Conservation (phyloP, 2,888 invertebrate genomes). For the Troilus luridus region DNA sequence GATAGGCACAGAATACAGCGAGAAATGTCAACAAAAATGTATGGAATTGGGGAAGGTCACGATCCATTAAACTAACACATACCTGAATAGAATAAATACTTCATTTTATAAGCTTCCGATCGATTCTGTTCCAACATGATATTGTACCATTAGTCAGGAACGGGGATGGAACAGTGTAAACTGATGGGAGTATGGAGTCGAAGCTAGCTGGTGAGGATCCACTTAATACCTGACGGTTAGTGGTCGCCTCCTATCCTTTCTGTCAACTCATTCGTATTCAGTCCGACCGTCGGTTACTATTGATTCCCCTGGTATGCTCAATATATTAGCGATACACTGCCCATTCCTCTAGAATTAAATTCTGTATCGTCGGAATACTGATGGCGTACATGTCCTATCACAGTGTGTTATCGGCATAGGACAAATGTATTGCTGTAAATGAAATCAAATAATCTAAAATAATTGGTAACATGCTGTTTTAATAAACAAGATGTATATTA, state of each 20-base stretch:
- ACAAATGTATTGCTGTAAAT: too few species aligned
- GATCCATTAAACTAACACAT: too few species aligned
- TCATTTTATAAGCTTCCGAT: not conserved
- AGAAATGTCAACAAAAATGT: too few species aligned
- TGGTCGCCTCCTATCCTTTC: not conserved
- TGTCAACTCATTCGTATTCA: constrained; percentile 22
- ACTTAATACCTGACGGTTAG: not conserved
- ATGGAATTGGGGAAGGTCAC: too few species aligned
- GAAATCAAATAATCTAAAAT: too few species aligned
- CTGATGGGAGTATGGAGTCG: not conserved
- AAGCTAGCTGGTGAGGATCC: not conserved
- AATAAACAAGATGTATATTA: too few species aligned
- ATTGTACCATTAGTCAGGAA: not conserved
- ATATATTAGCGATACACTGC: constrained; percentile 7
- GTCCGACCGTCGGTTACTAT: not conserved
- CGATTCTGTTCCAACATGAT: not conserved
- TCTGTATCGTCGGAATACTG: not conserved
- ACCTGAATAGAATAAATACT: not conserved
- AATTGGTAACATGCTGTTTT: too few species aligned
- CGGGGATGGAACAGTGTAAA: not conserved
- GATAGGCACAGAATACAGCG: too few species aligned
- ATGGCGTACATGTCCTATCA: not conserved
- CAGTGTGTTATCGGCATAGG: not conserved
- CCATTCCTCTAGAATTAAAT: not conserved
- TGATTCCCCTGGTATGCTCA: not conserved